Percentiles rank a stretch among this genome's conserved stretches.
Conservation (phyloP, 2,113 vertebrate genomes). For the Myotis brandtii region DNA sequence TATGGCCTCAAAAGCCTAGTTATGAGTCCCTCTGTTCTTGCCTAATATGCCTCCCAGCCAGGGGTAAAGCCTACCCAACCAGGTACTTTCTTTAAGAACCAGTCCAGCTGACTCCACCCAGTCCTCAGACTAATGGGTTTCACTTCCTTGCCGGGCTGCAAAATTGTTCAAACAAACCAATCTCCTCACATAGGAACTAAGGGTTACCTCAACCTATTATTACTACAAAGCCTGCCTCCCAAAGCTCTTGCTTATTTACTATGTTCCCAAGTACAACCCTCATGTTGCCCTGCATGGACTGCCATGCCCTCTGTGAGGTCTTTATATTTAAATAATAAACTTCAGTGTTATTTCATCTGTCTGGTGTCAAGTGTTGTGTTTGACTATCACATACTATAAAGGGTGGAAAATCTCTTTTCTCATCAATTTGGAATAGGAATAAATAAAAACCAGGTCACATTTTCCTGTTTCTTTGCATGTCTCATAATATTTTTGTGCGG, state of each 20-base stretch:
- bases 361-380: background rate
- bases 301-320: background rate
- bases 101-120: background rate
- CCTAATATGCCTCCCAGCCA: background rate
- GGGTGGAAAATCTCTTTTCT: background rate
- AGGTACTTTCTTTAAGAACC: background rate
- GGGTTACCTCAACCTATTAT: background rate
- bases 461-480: no score
- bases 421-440: background rate
- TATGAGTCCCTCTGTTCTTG: background rate
- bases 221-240: background rate
- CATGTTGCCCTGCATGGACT: background rate
- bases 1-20: background rate
- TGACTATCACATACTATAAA: background rate
- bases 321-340: background rate
- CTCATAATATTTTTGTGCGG: background rate
- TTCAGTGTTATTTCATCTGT: background rate
- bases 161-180: background rate
- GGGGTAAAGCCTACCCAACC: background rate
- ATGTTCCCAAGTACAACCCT: background rate
- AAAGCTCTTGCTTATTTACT: background rate
- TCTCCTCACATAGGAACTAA: background rate
- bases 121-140: background rate
- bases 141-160: background rate
- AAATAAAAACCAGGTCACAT: background rate